A percentile compares a stretch with the other conserved stretches of the same genome.
phyloP scores from a whole-genome alignment of 2,113 vertebrate genomes.

The Salvelinus fontinalis region DNA sequence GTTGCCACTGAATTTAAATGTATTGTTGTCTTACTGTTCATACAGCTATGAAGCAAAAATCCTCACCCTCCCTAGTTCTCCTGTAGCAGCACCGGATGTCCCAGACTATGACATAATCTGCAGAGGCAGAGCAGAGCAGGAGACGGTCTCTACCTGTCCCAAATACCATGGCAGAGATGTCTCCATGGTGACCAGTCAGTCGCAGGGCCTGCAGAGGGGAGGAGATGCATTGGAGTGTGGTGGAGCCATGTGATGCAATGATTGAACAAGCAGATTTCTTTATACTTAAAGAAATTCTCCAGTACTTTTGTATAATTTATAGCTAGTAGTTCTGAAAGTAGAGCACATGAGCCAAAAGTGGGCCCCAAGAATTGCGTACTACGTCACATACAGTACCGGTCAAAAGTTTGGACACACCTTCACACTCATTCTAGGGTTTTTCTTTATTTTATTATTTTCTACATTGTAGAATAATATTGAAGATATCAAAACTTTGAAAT shows the following conservation, averaged over 20 bases:
- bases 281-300: too few species aligned
- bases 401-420: too few species aligned
- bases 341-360: too few species aligned
- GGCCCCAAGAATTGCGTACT: too few species aligned
- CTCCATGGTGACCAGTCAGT: slow-evolving; percentile 79
- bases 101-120: slow-evolving; percentile 81
- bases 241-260: background rate
- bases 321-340: too few species aligned
- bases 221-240: background rate
- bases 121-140: slow-evolving; percentile 84
- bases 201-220: slow-evolving; percentile 57
- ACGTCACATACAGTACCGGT: too few species aligned
- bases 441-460: too few species aligned
- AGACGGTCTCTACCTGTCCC: slow-evolving; percentile 58
- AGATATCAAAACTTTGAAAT: too few species aligned
- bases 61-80: slow-evolving; percentile 74
- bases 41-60: background rate
- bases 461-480: too few species aligned
- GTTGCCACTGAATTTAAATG: background rate
- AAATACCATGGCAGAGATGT: slow-evolving; percentile 80
- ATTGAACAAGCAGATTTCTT: too few species aligned
- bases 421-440: too few species aligned
- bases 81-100: slow-evolving; percentile 73
- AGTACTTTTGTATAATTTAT: too few species aligned
- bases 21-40: background rate